phyloP scores from a whole-genome alignment of 2,888 invertebrate genomes.

The Autographa gamma region DNA sequence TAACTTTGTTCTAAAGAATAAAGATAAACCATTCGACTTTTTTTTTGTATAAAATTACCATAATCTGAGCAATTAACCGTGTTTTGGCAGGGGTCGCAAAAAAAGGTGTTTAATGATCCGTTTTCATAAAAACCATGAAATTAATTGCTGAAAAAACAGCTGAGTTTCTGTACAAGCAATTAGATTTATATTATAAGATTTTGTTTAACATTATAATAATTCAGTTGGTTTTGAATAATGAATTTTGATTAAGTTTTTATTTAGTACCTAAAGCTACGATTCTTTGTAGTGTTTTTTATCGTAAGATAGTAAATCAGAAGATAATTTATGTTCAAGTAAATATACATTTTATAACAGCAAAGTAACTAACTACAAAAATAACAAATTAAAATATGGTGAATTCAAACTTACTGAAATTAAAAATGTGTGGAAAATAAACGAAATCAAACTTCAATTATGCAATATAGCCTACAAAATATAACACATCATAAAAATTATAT shows the following conservation, averaged over 20 bases:
- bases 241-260: not conserved
- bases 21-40: not conserved
- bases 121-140: slow-evolving; percentile 33
- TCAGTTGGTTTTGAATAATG: not conserved
- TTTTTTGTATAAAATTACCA: slow-evolving; percentile 52
- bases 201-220: not conserved
- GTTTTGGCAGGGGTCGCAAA: slow-evolving; percentile 31
- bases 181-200: slow-evolving; percentile 7
- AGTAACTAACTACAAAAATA: too few species aligned
- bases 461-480: too few species aligned
- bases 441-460: too few species aligned
- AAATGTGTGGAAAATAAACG: too few species aligned
- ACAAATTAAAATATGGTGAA: too few species aligned
- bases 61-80: slow-evolving; percentile 58
- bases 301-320: too few species aligned
- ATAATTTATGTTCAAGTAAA: too few species aligned
- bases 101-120: slow-evolving; percentile 35
- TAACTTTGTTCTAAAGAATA: not conserved
- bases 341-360: too few species aligned
- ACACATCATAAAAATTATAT: too few species aligned
- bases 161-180: not conserved
- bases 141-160: slow-evolving; percentile 24
- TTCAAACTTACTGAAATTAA: too few species aligned
- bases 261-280: not conserved
- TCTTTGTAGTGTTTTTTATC: too few species aligned